phyloP scores from a whole-genome alignment of 2,113 vertebrate genomes.

The Sylvilagus bachmani region DNA sequence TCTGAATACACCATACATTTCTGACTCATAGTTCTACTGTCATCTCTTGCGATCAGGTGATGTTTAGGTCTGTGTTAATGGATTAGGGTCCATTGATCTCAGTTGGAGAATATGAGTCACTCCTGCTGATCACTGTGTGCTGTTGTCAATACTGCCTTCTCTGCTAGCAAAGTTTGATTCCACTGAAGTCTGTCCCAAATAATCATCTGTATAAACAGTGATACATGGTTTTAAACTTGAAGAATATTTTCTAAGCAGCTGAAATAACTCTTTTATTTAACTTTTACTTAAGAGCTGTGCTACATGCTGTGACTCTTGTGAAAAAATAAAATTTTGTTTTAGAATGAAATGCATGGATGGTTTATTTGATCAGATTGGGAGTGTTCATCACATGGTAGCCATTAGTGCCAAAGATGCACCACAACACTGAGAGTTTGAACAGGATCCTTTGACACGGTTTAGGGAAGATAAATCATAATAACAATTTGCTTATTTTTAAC shows the following conservation, averaged over 20 bases:
- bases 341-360: constrained; percentile 68
- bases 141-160: constrained; percentile 86
- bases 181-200: constrained; percentile 93
- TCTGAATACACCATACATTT: constrained; percentile 79
- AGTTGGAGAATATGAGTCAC: constrained; percentile 88
- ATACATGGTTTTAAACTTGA: constrained; percentile 94
- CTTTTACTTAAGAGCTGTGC: constrained; percentile 85
- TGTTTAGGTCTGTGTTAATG: constrained; percentile 86
- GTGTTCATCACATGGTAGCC: constrained; percentile 70
- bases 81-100: constrained; percentile 87
- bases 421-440: constrained; percentile 64
- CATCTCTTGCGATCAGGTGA: constrained; percentile 84
- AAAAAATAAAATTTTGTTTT: constrained; percentile 83
- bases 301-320: constrained; percentile 80
- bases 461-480: not conserved
- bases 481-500: constrained; percentile 11
- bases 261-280: constrained; percentile 92
- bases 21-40: constrained; percentile 76
- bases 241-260: constrained; percentile 94
- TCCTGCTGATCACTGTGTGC: constrained; percentile 86
- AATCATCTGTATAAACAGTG: constrained; percentile 97
- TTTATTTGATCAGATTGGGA: constrained; percentile 78
- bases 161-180: constrained; percentile 86
- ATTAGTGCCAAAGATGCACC: not conserved
- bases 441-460: constrained; percentile 57